Base-by-base conservation (phyloP, 1,140 invertebrate genomes). In the Bombus cullumanus region DNA sequence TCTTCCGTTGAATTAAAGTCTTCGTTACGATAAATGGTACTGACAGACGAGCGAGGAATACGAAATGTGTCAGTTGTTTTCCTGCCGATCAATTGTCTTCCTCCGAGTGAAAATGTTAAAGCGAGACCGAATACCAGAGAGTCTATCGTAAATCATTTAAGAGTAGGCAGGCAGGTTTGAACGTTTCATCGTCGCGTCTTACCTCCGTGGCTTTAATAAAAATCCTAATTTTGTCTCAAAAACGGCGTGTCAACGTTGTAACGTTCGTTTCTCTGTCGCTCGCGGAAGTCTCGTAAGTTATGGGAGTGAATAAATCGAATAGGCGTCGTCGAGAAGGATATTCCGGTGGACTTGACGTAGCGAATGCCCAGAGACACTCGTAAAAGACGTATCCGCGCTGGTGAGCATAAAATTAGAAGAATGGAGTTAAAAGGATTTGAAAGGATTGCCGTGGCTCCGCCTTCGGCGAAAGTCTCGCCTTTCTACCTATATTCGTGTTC, bases 391-490 rank as follows among this genome's bases (percentile, higher is more conserved):
- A 82, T 86, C 85, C 85, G 84, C 81, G 82, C 80, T 83, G 64
- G 86, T 85, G 83, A 92, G 91, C 91, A 93, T 92, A 91, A 93
- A 92, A 92, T 93, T 92, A 92, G 91, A 92, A 91, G 91, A 93
- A 93, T 90, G 88, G 86, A 90, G 88, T 92, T 91, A 88, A 92
- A 91, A 92, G 91, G 90, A 93, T 92, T 93, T 91, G 91, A 93
- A 92, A 93, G 92, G 92, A 93, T 92, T 93, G 91, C 91, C 91
- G 79, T 76, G 72, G 78, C 59, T 47, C 86, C 62, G 68, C 77
- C 85, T 73, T 83, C 71, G 84, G 64, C 86, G 82, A 80, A 83
- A 85, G 64, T 82, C 87, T 89, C 89, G 57, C 62, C 37, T 43
- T 66, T 80, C 59, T 66, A 62, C 28, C 77, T 68, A 81, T 62